A percentile compares a stretch with the other conserved stretches of the same genome.
These are phyloP conservation scores for Mallateleia sp. DNA, from an alignment of 2,888 invertebrate genomes.

Conservation along the genomic window DNA sequence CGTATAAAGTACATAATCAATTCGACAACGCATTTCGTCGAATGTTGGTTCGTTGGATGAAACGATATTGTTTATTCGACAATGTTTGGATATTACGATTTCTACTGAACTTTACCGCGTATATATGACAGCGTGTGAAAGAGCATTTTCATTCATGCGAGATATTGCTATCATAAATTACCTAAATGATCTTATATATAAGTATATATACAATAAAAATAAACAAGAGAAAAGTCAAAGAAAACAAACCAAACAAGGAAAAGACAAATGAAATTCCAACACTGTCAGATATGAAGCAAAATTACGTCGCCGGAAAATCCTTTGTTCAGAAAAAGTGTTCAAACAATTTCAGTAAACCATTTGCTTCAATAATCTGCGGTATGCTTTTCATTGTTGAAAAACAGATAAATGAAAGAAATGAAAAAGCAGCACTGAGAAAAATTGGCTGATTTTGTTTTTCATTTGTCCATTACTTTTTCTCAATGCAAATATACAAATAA, in stretches of 20 bases:
- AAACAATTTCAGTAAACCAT: no score
- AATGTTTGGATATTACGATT: constrained; percentile 59
- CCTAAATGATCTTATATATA: constrained; percentile 38
- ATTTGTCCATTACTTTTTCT: neutral
- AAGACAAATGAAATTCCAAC: constrained; percentile 5
- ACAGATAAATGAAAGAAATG: neutral
- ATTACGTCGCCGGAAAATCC: neutral
- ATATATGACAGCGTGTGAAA: constrained; percentile 68
- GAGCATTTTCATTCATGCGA: constrained; percentile 69
- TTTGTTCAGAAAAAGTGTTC: no score
- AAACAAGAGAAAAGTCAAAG: neutral
- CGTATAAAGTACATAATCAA: constrained; percentile 63
- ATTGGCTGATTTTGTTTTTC: neutral
- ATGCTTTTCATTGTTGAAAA: neutral
- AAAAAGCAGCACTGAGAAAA: constrained; percentile 45
- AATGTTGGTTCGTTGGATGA: constrained; percentile 78
- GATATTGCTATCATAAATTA: constrained; percentile 44
- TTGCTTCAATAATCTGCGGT: constrained; percentile 28
- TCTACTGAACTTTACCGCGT: constrained; percentile 64
- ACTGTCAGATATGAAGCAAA: constrained; percentile 14
- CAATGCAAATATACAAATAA: neutral
- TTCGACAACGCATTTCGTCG: constrained; percentile 73
- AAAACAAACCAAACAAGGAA: neutral
- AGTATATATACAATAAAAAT: constrained; percentile 29
- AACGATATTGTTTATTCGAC: constrained; percentile 75